These are phyloP conservation scores for Venusia cambrica DNA, from an alignment of 2,888 invertebrate species.

Conservation along the genomic window DNA sequence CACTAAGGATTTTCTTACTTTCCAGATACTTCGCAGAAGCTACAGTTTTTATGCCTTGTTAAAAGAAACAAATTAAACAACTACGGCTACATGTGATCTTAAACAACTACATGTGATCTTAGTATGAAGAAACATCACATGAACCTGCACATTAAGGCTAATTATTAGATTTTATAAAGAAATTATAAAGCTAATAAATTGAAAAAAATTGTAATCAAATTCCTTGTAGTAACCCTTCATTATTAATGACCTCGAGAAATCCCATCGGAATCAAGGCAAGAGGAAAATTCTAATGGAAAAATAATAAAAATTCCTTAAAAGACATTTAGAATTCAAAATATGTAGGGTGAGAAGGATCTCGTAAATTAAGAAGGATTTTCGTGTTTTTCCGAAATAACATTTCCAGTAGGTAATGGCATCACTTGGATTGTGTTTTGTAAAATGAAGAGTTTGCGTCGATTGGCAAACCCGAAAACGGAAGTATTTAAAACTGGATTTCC, in stretches of 20 bases:
- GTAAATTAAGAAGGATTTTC: slow-evolving; percentile 9
- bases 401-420: too few relatives aligned
- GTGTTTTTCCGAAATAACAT: slow-evolving; percentile 6
- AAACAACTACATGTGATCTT: too few relatives aligned
- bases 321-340: slow-evolving; percentile 22
- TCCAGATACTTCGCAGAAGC: slow-evolving; percentile 57
- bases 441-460: too few relatives aligned
- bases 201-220: slow-evolving; percentile 11
- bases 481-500: too few relatives aligned
- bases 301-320: slow-evolving; percentile 32
- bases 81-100: too few relatives aligned
- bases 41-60: slow-evolving; percentile 62
- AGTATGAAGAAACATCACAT: not conserved
- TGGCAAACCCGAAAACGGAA: too few relatives aligned
- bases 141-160: not conserved
- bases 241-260: slow-evolving; percentile 28
- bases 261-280: slow-evolving; percentile 26
- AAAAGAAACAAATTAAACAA: slow-evolving; percentile 41
- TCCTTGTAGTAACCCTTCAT: slow-evolving; percentile 20
- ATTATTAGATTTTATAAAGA: not conserved
- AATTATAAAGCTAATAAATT: slow-evolving; percentile 7
- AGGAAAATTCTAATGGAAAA: slow-evolving; percentile 34
- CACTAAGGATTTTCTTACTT: slow-evolving; percentile 11
- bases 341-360: slow-evolving; percentile 8
- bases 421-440: too few relatives aligned